Percentiles rank a stretch among this genome's conserved stretches.
Evolutionary conservation across 1,140 invertebrate genomes (phyloP).

Genomic region (Cydia fagiglandana): DNA sequence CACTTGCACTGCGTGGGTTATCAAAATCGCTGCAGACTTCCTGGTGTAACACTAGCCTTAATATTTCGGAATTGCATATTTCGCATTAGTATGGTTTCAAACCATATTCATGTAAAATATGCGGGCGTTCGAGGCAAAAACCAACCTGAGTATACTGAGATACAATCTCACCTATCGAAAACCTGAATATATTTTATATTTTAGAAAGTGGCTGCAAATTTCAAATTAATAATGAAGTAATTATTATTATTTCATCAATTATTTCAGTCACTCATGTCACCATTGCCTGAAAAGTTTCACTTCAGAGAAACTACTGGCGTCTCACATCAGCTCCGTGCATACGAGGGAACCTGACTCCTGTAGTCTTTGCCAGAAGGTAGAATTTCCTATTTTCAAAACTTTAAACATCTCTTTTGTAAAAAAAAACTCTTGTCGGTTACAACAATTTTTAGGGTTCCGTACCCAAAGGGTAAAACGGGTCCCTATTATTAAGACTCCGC

Average conservation of each 20-base stretch:
- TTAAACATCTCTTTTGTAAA: too few relatives aligned
- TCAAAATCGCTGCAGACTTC: too few relatives aligned
- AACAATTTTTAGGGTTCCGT: too few relatives aligned
- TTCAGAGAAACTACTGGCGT: not conserved
- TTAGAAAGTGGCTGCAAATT: not conserved
- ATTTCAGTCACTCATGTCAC: not conserved
- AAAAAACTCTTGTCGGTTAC: too few relatives aligned
- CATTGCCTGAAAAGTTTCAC: constrained; percentile 10
- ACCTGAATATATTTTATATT: too few relatives aligned
- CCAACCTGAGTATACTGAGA: too few relatives aligned
- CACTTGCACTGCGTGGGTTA: too few relatives aligned
- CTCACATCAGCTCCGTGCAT: not conserved
- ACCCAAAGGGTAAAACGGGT: too few relatives aligned
- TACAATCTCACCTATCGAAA: too few relatives aligned
- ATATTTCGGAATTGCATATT: not conserved
- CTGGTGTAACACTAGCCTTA: too few relatives aligned
- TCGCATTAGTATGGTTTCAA: not conserved
- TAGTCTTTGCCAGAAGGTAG: not conserved
- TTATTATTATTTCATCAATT: not conserved
- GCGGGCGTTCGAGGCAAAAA: too few relatives aligned
- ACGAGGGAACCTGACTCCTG: constrained; percentile 7
- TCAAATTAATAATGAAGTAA: not conserved
- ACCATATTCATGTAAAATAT: not conserved
- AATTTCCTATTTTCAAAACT: not conserved
- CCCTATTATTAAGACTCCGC: too few relatives aligned